Conservation (phyloP, 2,113 vertebrate species). For the Prolemur simus region DNA sequence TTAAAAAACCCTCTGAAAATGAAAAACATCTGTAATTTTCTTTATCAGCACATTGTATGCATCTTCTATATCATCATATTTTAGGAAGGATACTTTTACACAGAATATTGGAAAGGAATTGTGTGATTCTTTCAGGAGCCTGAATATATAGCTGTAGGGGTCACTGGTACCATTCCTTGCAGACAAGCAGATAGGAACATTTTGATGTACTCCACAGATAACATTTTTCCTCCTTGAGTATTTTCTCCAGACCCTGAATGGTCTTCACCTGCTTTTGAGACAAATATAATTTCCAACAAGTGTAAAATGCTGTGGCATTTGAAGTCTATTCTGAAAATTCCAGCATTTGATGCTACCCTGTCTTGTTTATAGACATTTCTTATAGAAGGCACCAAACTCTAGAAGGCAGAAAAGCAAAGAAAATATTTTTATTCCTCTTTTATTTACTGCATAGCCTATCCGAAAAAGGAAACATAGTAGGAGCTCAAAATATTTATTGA, state of each 20-base stretch:
- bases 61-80: not conserved
- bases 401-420: not conserved
- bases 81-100: not conserved
- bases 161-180: not conserved
- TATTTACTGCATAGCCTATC: not conserved
- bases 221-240: not conserved
- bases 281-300: not conserved
- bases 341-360: not conserved
- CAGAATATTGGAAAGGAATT: not conserved
- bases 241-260: not conserved
- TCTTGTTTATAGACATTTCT: not conserved
- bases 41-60: not conserved
- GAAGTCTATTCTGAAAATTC: not conserved
- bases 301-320: not conserved
- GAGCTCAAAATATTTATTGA: slow-evolving; percentile 11
- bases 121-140: not conserved
- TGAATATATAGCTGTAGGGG: no score
- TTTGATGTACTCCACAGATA: not conserved
- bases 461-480: not conserved
- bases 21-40: not conserved
- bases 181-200: not conserved
- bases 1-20: not conserved
- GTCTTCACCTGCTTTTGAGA: not conserved
- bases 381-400: not conserved
- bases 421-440: not conserved